phyloP scores from a whole-genome alignment of 1,140 invertebrate genomes.

The Papilio glaucus region DNA sequence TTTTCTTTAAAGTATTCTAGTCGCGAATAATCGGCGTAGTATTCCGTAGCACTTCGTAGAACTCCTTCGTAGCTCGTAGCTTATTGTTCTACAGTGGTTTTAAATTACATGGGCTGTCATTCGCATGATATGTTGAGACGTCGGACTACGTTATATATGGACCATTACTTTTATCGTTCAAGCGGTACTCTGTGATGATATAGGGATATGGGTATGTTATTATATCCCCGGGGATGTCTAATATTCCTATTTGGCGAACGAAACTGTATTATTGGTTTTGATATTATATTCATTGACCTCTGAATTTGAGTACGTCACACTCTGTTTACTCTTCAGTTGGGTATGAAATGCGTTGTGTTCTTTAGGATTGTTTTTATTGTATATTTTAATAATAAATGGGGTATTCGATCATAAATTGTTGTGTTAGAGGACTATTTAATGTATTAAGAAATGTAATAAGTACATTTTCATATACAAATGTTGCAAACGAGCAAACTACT shows the following conservation, averaged over 20 bases:
- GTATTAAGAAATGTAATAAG: too few relatives aligned
- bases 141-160: background rate
- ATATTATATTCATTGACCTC: background rate
- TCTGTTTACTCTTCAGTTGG: background rate
- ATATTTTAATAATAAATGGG: background rate
- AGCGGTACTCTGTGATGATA: background rate
- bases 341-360: background rate
- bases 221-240: background rate
- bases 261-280: background rate
- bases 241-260: conserved; percentile 5
- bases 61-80: background rate
- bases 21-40: too few relatives aligned
- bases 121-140: background rate
- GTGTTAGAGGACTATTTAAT: too few relatives aligned
- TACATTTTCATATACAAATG: too few relatives aligned
- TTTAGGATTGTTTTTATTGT: too few relatives aligned
- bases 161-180: background rate
- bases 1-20: too few relatives aligned
- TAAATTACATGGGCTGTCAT: background rate
- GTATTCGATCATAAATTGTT: too few relatives aligned
- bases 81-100: background rate
- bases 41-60: background rate
- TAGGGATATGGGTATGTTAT: conserved; percentile 8
- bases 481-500: too few relatives aligned
- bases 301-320: background rate